Evolutionary conservation across 2,113 vertebrate genomes (phyloP).

Genomic region (Leptosomus discolor): DNA sequence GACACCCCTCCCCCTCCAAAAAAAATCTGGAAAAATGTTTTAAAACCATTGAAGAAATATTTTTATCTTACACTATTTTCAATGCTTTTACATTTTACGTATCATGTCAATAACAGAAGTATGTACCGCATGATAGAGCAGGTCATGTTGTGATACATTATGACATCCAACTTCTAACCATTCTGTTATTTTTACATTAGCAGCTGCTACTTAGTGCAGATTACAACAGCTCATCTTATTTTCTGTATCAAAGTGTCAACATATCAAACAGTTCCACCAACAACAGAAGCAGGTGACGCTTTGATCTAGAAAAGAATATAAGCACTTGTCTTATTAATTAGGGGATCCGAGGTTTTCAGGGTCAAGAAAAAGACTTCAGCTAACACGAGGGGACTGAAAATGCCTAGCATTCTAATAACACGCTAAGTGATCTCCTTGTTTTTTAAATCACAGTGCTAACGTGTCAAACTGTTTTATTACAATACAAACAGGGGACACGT

Average conservation of each 20-base stretch:
- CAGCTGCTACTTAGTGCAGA: constrained; percentile 46
- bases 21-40: not conserved
- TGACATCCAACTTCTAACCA: not conserved
- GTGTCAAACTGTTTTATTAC: constrained; percentile 11
- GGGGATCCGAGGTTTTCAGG: constrained; percentile 39
- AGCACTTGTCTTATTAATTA: constrained; percentile 39
- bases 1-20: not conserved
- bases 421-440: not conserved
- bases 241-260: constrained; percentile 49
- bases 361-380: constrained; percentile 6
- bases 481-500: not conserved
- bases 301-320: constrained; percentile 29
- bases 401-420: not conserved
- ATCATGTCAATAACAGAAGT: not conserved
- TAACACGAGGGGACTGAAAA: not conserved
- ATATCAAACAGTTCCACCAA: constrained; percentile 22
- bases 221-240: constrained; percentile 59
- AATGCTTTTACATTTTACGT: not conserved
- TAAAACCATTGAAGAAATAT: not conserved
- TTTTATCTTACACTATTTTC: not conserved
- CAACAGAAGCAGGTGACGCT: not conserved
- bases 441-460: not conserved
- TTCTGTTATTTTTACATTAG: constrained; percentile 46
- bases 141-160: not conserved
- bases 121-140: not conserved